phyloP scores from a whole-genome alignment of 2,888 invertebrate genomes.

The Agrotis puta region DNA sequence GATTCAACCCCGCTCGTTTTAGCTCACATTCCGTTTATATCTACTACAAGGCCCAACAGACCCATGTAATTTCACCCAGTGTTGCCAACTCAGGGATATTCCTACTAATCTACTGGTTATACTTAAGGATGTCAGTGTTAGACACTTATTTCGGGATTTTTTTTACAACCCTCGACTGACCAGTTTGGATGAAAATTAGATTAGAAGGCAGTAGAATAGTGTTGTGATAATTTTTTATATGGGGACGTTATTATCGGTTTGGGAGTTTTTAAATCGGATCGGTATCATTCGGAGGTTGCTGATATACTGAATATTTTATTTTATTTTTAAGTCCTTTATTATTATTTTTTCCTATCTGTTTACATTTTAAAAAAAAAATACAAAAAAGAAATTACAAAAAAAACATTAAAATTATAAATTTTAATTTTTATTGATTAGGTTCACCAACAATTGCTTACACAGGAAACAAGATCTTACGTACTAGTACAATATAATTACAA shows the following conservation, averaged over 20 bases:
- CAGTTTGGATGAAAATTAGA: constrained; percentile 61
- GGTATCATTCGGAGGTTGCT: not conserved
- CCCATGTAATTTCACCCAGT: constrained; percentile 60
- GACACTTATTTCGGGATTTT: constrained; percentile 53
- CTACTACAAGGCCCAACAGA: constrained; percentile 57
- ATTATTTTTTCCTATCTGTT: no score
- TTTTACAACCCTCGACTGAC: constrained; percentile 51
- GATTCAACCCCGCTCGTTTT: constrained; percentile 49
- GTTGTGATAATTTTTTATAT: constrained; percentile 52
- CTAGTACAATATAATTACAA: no score
- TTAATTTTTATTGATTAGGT: no score
- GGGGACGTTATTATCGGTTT: not conserved
- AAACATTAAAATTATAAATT: no score
- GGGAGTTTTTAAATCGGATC: constrained; percentile 48
- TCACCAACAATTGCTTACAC: no score
- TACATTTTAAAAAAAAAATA: no score
- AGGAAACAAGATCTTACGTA: no score
- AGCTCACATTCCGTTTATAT: constrained; percentile 55
- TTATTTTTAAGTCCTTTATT: no score
- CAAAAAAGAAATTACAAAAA: no score
- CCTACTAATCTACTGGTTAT: constrained; percentile 54
- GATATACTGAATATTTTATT: not conserved
- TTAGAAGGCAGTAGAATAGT: constrained; percentile 23
- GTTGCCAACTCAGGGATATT: constrained; percentile 65
- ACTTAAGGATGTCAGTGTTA: constrained; percentile 48